Evolutionary conservation across 1,140 invertebrate species (phyloP).

Genomic region (Caenorhabditis latens): DNA sequence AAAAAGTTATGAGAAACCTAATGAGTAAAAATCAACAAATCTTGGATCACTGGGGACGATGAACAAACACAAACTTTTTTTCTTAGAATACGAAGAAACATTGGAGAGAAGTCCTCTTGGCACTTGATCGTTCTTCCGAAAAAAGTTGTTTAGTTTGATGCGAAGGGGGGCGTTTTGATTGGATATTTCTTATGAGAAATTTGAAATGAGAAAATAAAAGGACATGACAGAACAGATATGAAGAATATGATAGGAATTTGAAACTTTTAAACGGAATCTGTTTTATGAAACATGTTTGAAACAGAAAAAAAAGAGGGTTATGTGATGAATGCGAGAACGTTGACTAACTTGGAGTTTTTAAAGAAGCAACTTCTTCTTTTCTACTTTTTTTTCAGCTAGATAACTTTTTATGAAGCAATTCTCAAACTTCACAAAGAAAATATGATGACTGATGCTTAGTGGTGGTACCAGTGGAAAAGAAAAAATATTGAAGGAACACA

Average conservation of each 20-base stretch:
- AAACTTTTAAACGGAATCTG: not conserved
- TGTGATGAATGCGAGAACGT: too few relatives aligned
- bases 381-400: not conserved
- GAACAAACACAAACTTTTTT: conserved; percentile 1
- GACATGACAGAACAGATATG: not conserved
- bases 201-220: not conserved
- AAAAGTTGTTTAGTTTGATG: conserved; percentile 39
- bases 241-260: not conserved
- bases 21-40: not conserved
- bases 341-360: too few relatives aligned
- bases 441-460: not conserved
- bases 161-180: conserved; percentile 5
- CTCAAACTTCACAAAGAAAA: not conserved
- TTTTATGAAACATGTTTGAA: too few relatives aligned
- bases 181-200: not conserved
- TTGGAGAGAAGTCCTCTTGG: conserved; percentile 37
- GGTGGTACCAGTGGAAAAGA: conserved; percentile 9
- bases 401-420: not conserved
- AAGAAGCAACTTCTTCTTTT: too few relatives aligned
- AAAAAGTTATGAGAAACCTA: too few relatives aligned
- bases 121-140: conserved; percentile 18
- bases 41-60: not conserved
- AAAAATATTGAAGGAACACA: conserved; percentile 21
- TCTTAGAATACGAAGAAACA: conserved; percentile 44
- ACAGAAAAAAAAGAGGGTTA: too few relatives aligned